Conservation (phyloP, 2,113 vertebrate species). For the cat (Felis catus) region F.catus_Fca126_mat1.0 CM031420.1:102206001-102206500, state of each 20-base stretch:
- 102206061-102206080: too few species aligned
- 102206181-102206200: background rate
- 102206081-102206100: too few species aligned
- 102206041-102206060: too few species aligned
- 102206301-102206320: background rate
- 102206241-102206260: background rate
- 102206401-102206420: background rate
- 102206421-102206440: background rate
- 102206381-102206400: background rate
- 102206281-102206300: background rate
- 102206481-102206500: background rate
- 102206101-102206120: background rate
- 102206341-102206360: background rate
- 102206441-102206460: background rate
- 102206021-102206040: too few species aligned
- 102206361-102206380: background rate
- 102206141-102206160: background rate
- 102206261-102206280: background rate
- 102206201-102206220: background rate
- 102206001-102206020: too few species aligned
- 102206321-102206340: background rate
- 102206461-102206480: background rate
- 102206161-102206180: background rate
- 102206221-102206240: background rate
- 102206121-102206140: background rate